Conservation (phyloP, 2,888 invertebrate genomes). For the Ophonus ardosiacus region DNA sequence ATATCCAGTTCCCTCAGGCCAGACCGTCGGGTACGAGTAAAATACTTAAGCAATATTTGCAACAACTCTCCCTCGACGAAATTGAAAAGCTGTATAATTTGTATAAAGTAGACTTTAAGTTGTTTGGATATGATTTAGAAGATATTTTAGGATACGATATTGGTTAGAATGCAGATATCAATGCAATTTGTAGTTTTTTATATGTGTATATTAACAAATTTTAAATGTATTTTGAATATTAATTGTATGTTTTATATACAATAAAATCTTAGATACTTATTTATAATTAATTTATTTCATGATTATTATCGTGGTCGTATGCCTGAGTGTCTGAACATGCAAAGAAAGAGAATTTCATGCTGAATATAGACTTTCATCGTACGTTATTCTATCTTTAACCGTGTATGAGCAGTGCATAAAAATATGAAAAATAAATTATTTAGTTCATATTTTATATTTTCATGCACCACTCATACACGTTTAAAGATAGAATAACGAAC, state of each 20-base stretch:
- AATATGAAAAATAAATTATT: no score
- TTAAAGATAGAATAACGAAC: no score
- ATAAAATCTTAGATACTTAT: not conserved
- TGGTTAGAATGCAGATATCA: constrained; percentile 74
- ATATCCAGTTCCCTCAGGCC: constrained; percentile 80
- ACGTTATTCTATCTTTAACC: no score
- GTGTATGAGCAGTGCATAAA: no score
- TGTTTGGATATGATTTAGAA: constrained; percentile 89
- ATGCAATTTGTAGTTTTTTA: not conserved
- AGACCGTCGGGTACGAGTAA: constrained; percentile 85
- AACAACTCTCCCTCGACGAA: constrained; percentile 83
- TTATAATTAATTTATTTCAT: no score
- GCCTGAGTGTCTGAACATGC: no score
- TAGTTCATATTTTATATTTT: no score
- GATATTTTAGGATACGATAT: constrained; percentile 89
- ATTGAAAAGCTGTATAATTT: constrained; percentile 85
- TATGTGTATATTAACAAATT: not conserved
- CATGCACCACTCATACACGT: no score
- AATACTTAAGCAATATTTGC: constrained; percentile 85
- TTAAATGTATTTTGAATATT: not conserved
- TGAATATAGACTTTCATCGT: no score
- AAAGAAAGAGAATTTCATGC: no score
- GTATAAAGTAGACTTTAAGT: constrained; percentile 87
- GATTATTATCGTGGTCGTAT: no score
- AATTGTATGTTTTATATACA: not conserved